Conservation (phyloP, 2,113 vertebrate species). For the zebrafish (Danio rerio) region DNA sequence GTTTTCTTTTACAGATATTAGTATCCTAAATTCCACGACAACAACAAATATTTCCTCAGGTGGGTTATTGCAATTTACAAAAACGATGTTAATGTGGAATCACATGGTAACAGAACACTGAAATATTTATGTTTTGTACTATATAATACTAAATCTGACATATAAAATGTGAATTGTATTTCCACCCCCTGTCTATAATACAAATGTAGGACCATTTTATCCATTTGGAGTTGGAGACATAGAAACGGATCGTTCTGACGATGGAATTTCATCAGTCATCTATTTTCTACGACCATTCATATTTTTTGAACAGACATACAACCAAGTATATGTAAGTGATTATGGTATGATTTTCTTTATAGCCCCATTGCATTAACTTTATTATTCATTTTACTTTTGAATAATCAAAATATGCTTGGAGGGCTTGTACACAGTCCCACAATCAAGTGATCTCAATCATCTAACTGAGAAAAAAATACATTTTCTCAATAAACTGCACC, state of each 20-base stretch:
- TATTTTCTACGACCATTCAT: conserved; percentile 22
- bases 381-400: no score
- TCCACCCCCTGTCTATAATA: no score
- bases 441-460: no score
- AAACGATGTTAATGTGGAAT: background rate
- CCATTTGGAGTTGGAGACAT: conserved; percentile 40
- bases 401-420: no score
- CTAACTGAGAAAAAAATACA: no score
- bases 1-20: conserved; percentile 20
- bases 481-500: no score
- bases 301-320: conserved; percentile 30
- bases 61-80: background rate
- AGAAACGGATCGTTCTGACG: background rate
- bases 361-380: background rate
- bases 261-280: conserved; percentile 43
- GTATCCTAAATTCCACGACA: background rate
- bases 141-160: no score
- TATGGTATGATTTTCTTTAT: background rate
- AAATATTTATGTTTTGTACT: background rate
- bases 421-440: no score
- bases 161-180: no score
- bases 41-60: conserved; percentile 6
- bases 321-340: conserved; percentile 26
- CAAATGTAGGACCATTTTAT: conserved; percentile 1
- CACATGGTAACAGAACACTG: background rate